phyloP scores from a whole-genome alignment of 2,113 vertebrate species.

The Pomatostomus ruficeps region DNA sequence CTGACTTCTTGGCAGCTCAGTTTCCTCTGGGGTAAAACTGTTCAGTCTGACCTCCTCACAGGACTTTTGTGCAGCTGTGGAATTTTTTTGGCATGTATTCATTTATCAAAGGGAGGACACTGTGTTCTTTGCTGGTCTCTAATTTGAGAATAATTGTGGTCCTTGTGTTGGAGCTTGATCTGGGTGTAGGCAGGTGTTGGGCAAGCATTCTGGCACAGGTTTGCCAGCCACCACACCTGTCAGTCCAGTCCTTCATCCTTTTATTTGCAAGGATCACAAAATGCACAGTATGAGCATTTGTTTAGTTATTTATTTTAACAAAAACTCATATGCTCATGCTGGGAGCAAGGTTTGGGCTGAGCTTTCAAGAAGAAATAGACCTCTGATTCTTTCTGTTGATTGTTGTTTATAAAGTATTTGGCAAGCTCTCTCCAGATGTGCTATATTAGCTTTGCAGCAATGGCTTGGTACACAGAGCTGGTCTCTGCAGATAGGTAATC shows the following conservation, averaged over 20 bases:
- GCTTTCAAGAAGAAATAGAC: background rate
- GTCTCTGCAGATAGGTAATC: background rate
- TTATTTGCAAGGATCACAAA: background rate
- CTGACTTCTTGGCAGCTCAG: fast-evolving
- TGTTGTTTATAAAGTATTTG: background rate
- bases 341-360: background rate
- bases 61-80: background rate
- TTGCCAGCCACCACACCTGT: background rate
- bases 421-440: fast-evolving
- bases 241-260: background rate
- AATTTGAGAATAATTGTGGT: background rate
- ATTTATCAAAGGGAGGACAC: background rate
- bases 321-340: background rate
- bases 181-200: background rate
- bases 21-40: background rate
- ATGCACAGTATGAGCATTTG: background rate
- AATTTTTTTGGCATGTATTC: background rate
- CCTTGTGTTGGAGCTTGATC: background rate
- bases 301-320: background rate
- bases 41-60: background rate
- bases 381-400: background rate
- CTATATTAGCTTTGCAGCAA: background rate
- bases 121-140: background rate
- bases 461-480: background rate
- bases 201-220: background rate